These are phyloP conservation scores for Pantherophis vulpinus DNA, from an alignment of 2,797 vertebrate species.

Conservation along the genomic window DNA sequence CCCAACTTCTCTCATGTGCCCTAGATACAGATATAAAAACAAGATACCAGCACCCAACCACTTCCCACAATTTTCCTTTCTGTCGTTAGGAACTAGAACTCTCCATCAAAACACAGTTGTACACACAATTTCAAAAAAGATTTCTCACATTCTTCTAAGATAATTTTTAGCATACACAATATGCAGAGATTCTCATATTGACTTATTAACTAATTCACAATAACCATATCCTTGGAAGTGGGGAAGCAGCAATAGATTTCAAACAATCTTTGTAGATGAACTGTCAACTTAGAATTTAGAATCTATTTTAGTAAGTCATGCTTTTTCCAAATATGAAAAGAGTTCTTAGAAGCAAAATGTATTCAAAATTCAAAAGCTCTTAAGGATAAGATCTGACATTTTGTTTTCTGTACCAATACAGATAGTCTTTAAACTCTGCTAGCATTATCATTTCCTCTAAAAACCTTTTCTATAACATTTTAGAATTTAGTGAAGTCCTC, in stretches of 20 bases:
- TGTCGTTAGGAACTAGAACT: not conserved
- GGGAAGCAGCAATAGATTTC: not conserved
- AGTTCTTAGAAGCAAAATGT: not conserved
- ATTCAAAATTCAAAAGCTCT: not conserved
- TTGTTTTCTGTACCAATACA: not conserved
- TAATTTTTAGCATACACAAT: not conserved
- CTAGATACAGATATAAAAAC: not conserved
- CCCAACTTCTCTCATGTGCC: not conserved
- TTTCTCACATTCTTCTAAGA: not conserved
- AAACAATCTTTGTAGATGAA: not conserved
- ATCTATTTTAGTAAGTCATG: not conserved
- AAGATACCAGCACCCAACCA: not conserved
- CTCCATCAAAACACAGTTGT: not conserved
- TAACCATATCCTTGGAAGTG: not conserved
- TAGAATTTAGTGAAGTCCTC: not conserved
- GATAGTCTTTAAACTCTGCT: not conserved
- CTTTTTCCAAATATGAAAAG: not conserved
- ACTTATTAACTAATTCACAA: not conserved
- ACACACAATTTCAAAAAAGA: not conserved
- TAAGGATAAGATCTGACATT: not conserved
- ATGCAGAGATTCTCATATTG: not conserved
- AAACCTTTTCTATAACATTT: not conserved
- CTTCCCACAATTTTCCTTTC: not conserved
- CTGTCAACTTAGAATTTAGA: not conserved
- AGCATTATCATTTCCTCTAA: not conserved